A percentile compares a stretch with the other conserved stretches of the same genome.
Evolutionary conservation across 2,113 vertebrate species (phyloP).

Genomic region (Xenopus borealis): DNA sequence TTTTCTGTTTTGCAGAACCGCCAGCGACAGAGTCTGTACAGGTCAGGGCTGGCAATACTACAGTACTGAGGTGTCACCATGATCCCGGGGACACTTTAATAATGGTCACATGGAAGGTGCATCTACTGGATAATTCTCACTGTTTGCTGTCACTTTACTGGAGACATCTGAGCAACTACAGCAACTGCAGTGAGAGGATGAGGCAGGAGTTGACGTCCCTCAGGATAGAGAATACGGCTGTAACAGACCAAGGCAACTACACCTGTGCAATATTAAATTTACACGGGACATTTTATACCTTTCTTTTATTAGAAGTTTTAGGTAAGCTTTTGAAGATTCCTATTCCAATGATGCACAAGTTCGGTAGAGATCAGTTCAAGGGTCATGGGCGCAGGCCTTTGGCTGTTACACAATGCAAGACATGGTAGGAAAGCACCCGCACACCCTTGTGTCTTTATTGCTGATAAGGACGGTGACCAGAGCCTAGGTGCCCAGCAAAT

Average conservation of each 20-base stretch:
- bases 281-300: neutral
- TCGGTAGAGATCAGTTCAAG: too few relatives aligned
- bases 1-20: too few relatives aligned
- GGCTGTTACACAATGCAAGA: too few relatives aligned
- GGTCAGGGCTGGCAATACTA: too few relatives aligned
- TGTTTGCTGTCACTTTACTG: neutral
- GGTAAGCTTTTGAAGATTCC: neutral
- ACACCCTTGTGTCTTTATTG: too few relatives aligned
- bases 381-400: too few relatives aligned
- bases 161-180: neutral
- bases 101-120: neutral
- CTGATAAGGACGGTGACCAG: too few relatives aligned
- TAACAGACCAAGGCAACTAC: conserved; percentile 16
- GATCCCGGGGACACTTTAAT: neutral
- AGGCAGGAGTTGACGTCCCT: neutral
- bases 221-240: neutral
- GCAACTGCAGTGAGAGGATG: neutral
- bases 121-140: neutral
- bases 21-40: too few relatives aligned
- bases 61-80: too few relatives aligned
- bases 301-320: neutral
- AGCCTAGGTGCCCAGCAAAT: too few relatives aligned
- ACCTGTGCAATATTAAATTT: conserved; percentile 6
- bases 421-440: too few relatives aligned
- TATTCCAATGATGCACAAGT: too few relatives aligned